phyloP scores from a whole-genome alignment of 2,113 vertebrate genomes.

The Lasiurus borealis region DNA sequence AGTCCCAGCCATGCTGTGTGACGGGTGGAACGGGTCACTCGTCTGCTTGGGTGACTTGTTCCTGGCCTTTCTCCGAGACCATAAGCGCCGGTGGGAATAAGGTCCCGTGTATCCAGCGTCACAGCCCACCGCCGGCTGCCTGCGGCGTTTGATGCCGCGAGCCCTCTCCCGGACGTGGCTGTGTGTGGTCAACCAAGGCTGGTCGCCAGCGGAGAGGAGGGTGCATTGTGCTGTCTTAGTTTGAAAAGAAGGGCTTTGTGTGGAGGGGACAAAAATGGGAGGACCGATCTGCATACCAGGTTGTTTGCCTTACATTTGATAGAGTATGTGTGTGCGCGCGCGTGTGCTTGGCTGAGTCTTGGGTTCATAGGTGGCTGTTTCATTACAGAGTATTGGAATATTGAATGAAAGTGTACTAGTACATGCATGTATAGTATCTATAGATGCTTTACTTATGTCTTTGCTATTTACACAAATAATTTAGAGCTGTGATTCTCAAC shows the following conservation, averaged over 20 bases:
- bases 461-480: neutral
- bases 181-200: neutral
- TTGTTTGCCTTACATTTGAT: neutral
- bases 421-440: neutral
- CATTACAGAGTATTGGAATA: neutral
- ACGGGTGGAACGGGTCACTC: too few species aligned
- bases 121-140: neutral
- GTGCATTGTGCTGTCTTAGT: neutral
- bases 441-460: neutral
- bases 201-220: neutral
- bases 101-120: neutral
- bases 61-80: neutral
- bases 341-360: neutral
- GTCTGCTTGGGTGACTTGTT: neutral
- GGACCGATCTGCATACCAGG: neutral
- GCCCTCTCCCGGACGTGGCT: neutral
- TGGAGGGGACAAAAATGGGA: neutral
- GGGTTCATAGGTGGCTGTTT: neutral
- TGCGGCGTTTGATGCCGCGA: neutral
- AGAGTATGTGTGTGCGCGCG: neutral
- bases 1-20: too few species aligned
- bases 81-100: accelerated
- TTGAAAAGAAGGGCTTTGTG: neutral
- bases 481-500: too few species aligned
- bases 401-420: neutral